Conservation (phyloP, 2,797 vertebrate genomes). For the Champsocephalus gunnari region DNA sequence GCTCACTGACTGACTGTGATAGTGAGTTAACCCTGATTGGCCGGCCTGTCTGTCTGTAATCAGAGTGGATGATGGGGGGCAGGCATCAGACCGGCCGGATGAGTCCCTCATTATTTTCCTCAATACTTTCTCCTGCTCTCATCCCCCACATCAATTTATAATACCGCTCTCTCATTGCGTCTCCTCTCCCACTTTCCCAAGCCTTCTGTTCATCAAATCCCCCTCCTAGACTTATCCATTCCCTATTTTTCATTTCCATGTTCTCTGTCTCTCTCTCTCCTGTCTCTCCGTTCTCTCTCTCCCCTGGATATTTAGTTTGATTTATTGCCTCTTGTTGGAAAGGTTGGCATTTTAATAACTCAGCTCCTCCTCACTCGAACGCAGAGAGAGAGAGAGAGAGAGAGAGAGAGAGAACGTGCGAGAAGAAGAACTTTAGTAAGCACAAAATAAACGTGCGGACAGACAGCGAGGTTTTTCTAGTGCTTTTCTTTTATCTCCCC, state of each 20-base stretch:
- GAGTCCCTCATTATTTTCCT: conserved; percentile 65
- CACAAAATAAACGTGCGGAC: conserved; percentile 82
- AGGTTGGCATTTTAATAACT: conserved; percentile 89
- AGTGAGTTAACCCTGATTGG: conserved; percentile 68
- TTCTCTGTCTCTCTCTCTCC: conserved; percentile 44
- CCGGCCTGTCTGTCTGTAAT: conserved; percentile 59
- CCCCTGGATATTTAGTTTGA: conserved; percentile 85
- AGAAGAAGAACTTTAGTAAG: conserved; percentile 82
- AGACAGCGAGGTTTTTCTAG: conserved; percentile 61
- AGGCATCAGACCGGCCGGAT: conserved; percentile 33
- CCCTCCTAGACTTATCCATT: conserved; percentile 66
- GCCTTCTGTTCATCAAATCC: conserved; percentile 76
- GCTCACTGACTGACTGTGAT: conserved; percentile 36
- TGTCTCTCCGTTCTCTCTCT: conserved; percentile 37
- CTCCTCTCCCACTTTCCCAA: conserved; percentile 67
- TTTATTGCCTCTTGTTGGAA: conserved; percentile 88
- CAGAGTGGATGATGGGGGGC: conserved; percentile 56
- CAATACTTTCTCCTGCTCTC: conserved; percentile 51
- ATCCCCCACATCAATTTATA: conserved; percentile 66
- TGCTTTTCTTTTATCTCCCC: conserved; percentile 71
- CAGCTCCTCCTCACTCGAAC: conserved; percentile 80
- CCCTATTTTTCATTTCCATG: conserved; percentile 73
- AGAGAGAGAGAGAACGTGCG: conserved; percentile 49
- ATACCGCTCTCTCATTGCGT: conserved; percentile 51
- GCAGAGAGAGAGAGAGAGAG: conserved; percentile 66